Evolutionary conservation across 2,888 invertebrate genomes (phyloP), one percentile per base, ranked within the genome.

Genomic region (Crematogaster levior): DNA sequence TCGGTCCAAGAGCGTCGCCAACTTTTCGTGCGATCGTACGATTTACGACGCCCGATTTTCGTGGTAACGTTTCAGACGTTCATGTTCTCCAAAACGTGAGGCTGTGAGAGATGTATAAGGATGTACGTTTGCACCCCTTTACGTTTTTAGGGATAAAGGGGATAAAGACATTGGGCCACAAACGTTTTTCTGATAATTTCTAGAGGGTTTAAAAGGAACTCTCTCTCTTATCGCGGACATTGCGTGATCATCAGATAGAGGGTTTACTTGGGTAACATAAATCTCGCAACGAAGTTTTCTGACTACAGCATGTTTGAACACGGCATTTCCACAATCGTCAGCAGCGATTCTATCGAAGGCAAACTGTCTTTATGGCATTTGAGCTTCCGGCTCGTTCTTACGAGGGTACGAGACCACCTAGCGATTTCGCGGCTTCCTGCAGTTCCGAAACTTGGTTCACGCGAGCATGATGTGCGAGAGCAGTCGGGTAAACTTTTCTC

Each of bases 401-500:
- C 65, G n/a, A 61, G 30, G 27, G 27, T 43, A 60, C 21, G 46
- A 27, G 53, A 56, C 43, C 66, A 40, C 21, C 61, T 43, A 24
- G 75, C 65, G 75, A 68, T 70, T 79, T 58, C 70, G 70, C 12
- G 72, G 43, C 56, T 73, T 51, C n/a, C 53, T 37, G 24, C n/a
- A 27, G 21, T 58, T 27, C n/a, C 18, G 27, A 84, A 84, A 84
- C 63, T 68, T 77, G 46, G 27, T 60, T 46, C 24, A 58, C 30
- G 43, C 30, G n/a, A 46, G 12, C 53, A 18, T 3, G 15, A 10
- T 79, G 46, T 63, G 18, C 30, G 68, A 46, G 70, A 68, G 65
- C 43, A 70, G 51, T 58, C 34, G 7, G 37, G 40, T n/a, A 63
- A 88, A 88, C 86, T 88, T 88, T 85, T 85, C 86, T 83, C 63